Evolutionary conservation across 2,888 invertebrate species (phyloP), one percentile per base, ranked within the genome.

Genomic region (Drosophila kambysellisi): DNA sequence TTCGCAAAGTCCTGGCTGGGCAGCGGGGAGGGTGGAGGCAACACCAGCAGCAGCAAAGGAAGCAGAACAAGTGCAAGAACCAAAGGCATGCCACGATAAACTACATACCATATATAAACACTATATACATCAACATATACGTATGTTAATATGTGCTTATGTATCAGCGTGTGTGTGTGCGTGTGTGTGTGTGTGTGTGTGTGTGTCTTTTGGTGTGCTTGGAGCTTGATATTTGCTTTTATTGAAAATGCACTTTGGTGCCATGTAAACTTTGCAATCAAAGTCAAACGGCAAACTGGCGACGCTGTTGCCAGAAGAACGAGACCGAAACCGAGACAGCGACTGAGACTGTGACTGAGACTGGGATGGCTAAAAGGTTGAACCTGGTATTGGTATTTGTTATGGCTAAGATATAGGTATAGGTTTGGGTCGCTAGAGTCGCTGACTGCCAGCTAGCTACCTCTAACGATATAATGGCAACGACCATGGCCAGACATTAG

Each of bases 161-260:
- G 20, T 25, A 25, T 25, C n/a, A n/a, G 25, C 2, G 25, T 25
- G 25, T 25, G 1, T 25, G 25, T 65, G 69, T 64, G 39, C 39
- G 32, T 62, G 54, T 71, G 43, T 52, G 39, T 59, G 53, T 66
- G 32, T 66, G 61, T 52, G 65, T 69, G 71, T 70, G 46, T 66
- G 65, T 64, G 39, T 63, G 53, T 77, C 58, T 73, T 58, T 81
- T 68, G 81, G 66, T 69, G 57, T 48, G 82, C 67, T 66, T 68
- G 66, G 62, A 76, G 82, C 80, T 83, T 88, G 88, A 89, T 90
- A 88, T 88, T 88, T 90, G 79, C 88, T 85, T 83, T 91, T 88
- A 91, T 88, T 88, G 91, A 88, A 88, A 89, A 88, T 88, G 90
- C 88, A 91, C 90, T 91, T 89, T 89, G 91, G 89, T 90, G 85